Percentiles rank a stretch among this genome's conserved stretches.
These are phyloP conservation scores for Pseudococcus jackbeardsleyi DNA, from an alignment of 2,888 invertebrate genomes.

Conservation along the genomic window DNA sequence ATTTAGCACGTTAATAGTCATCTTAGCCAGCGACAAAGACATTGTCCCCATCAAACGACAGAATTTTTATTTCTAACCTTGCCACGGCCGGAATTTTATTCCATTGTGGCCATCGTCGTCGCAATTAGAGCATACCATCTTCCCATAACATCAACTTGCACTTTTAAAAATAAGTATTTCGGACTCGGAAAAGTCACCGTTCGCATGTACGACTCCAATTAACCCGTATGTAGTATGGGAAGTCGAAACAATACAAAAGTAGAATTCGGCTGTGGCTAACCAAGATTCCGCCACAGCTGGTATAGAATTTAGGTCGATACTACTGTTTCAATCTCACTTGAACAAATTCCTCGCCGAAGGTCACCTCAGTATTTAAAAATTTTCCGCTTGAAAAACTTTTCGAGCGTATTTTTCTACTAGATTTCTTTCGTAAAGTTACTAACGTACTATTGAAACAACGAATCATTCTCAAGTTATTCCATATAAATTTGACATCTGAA, in stretches of 20 bases:
- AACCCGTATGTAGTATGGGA: background rate
- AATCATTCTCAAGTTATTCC: too few relatives aligned
- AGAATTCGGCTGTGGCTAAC: background rate
- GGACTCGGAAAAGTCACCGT: background rate
- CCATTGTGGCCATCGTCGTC: background rate
- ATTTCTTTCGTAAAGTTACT: background rate
- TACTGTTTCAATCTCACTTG: background rate
- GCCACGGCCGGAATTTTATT: conserved; percentile 6
- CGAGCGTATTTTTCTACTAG: background rate
- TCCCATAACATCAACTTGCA: conserved; percentile 22
- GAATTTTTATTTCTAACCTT: conserved; percentile 8
- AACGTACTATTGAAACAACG: too few relatives aligned
- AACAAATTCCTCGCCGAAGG: conserved; percentile 16
- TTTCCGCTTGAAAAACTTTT: background rate
- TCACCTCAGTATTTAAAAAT: background rate
- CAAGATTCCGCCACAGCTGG: background rate
- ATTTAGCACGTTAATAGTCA: background rate
- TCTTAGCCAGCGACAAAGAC: background rate
- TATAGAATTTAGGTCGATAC: background rate
- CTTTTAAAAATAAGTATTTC: conserved; percentile 2
- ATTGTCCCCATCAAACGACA: conserved; percentile 10
- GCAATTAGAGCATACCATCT: conserved; percentile 37
- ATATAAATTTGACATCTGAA: too few relatives aligned
- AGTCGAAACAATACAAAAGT: conserved; percentile 7
- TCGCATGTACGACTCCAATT: background rate